Evolutionary conservation across 2,888 invertebrate species (phyloP).

Genomic region (Heliconius aoede): DNA sequence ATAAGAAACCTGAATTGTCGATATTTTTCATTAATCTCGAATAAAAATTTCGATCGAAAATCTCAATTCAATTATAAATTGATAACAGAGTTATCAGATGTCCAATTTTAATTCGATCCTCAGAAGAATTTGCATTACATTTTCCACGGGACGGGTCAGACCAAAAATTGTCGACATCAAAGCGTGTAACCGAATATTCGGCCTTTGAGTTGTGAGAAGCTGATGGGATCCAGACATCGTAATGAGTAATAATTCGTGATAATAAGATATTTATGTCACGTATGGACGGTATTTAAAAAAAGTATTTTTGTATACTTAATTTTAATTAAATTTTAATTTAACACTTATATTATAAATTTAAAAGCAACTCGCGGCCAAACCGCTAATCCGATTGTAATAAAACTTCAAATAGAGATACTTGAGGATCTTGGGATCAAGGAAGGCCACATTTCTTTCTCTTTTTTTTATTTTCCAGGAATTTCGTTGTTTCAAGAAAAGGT

Average conservation of each 20-base stretch:
- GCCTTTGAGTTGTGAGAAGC: slow-evolving; percentile 27
- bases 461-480: no score
- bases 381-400: no score
- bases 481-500: no score
- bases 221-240: background rate
- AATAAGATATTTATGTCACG: background rate
- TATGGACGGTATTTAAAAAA: no score
- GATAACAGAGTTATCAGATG: slow-evolving; percentile 28
- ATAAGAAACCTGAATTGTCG: background rate
- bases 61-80: slow-evolving; percentile 11
- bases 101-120: slow-evolving; percentile 37
- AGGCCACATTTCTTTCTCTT: no score
- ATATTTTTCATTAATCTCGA: background rate
- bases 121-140: slow-evolving; percentile 21
- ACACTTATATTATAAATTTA: no score
- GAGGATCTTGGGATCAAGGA: no score
- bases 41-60: background rate
- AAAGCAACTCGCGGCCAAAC: no score
- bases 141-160: slow-evolving; percentile 32
- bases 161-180: slow-evolving; percentile 43
- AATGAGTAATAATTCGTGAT: background rate
- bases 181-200: slow-evolving; percentile 45
- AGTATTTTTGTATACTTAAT: no score
- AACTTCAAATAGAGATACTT: no score
- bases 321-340: no score